These are phyloP conservation scores for Odobenus rosmarus DNA, from an alignment of 2,113 vertebrate species.

Conservation along the genomic window DNA sequence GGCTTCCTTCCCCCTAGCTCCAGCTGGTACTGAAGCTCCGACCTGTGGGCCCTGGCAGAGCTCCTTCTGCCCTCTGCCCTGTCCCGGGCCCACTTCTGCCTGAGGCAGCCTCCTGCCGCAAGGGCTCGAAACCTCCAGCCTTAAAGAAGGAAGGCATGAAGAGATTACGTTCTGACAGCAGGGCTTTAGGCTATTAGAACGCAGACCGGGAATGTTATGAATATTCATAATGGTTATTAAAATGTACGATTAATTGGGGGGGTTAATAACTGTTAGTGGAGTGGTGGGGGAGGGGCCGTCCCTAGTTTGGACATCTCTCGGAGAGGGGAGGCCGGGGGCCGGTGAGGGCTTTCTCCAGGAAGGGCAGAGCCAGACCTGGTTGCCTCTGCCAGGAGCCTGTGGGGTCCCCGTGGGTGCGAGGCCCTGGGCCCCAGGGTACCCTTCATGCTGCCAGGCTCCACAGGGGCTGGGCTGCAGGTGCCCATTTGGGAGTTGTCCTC, in stretches of 20 bases:
- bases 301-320: constrained; percentile 63
- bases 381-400: background rate
- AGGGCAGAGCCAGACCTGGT: too few species aligned
- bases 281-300: constrained; percentile 30
- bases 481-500: background rate
- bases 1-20: too few species aligned
- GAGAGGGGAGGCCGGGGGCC: background rate
- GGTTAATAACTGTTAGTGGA: constrained; percentile 82
- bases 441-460: background rate
- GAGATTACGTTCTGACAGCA: constrained; percentile 59
- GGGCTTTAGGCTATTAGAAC: constrained; percentile 80
- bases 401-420: background rate
- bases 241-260: constrained; percentile 83
- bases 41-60: background rate
- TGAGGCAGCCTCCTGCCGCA: accelerated
- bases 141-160: background rate
- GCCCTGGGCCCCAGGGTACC: background rate
- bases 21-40: accelerated
- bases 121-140: background rate
- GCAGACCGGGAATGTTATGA: constrained; percentile 77
- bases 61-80: too few species aligned
- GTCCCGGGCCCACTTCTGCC: accelerated
- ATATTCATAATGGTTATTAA: constrained; percentile 88
- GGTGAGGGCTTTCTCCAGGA: background rate
- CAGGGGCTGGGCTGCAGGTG: background rate